A percentile compares a stretch with the other conserved stretches of the same genome.
These are phyloP conservation scores for Antitype chi DNA, from an alignment of 2,888 invertebrate genomes.

Conservation along the genomic window DNA sequence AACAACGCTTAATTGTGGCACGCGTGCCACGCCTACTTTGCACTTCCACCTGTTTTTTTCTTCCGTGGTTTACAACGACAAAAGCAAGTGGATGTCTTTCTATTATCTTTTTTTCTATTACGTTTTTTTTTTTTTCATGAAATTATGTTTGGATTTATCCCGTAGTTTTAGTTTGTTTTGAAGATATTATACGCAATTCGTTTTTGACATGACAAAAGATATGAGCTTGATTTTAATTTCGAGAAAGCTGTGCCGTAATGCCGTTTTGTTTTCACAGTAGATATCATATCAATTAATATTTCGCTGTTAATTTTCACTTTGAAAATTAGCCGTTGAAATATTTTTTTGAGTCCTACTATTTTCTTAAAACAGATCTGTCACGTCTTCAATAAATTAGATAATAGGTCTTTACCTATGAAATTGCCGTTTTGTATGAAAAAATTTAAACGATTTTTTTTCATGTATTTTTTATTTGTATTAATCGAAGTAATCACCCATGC, in stretches of 20 bases:
- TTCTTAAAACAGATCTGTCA: neutral
- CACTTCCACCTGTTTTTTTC: no score
- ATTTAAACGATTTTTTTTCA: no score
- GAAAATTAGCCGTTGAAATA: neutral
- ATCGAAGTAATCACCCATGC: no score
- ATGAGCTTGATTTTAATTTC: neutral
- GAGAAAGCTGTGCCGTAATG: neutral
- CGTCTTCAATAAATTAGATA: neutral
- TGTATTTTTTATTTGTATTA: no score
- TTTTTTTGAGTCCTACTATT: neutral
- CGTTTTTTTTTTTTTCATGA: neutral
- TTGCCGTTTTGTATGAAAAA: no score
- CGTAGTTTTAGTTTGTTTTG: neutral
- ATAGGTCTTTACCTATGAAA: no score
- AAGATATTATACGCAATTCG: neutral
- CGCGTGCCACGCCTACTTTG: no score
- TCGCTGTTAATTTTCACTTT: neutral
- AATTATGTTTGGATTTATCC: neutral
- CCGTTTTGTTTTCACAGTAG: neutral
- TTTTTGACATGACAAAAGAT: neutral
- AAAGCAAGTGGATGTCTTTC: conserved; percentile 2
- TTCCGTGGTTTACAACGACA: neutral
- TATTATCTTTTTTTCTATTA: neutral
- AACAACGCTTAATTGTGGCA: no score
- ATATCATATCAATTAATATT: neutral